Evolutionary conservation across 2,888 invertebrate genomes (phyloP).

Genomic region (Malacosoma neustria): DNA sequence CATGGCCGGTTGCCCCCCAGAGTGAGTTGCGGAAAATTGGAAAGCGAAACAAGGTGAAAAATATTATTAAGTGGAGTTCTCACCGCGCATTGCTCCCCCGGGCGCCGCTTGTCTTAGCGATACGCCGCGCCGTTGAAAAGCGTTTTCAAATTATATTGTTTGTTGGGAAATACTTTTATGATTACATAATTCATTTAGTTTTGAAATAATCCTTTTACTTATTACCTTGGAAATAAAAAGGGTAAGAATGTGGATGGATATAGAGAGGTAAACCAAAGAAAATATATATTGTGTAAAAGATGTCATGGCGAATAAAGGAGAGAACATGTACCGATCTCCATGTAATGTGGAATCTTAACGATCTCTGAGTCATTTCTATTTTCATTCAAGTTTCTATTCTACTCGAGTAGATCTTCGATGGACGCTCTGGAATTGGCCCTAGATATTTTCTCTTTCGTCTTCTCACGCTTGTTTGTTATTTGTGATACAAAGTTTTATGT

Average conservation of each 20-base stretch:
- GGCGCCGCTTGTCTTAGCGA: constrained; percentile 17
- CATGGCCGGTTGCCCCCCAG: constrained; percentile 70
- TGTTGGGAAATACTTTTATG: not conserved
- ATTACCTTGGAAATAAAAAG: not conserved
- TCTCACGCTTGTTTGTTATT: too few species aligned
- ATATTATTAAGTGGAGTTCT: constrained; percentile 68
- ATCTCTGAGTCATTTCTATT: too few species aligned
- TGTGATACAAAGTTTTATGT: too few species aligned
- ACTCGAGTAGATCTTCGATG: too few species aligned
- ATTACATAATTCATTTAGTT: constrained; percentile 1
- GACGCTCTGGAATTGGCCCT: too few species aligned
- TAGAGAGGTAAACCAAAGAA: not conserved
- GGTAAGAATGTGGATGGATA: not conserved
- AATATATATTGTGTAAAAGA: too few species aligned
- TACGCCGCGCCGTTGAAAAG: constrained; percentile 1
- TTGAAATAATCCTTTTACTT: not conserved
- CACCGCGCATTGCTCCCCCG: constrained; percentile 20
- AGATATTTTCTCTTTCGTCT: too few species aligned
- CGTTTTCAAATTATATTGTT: not conserved
- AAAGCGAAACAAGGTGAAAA: constrained; percentile 75
- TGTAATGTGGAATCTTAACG: too few species aligned
- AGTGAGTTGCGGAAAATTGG: constrained; percentile 75
- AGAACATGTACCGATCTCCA: too few species aligned
- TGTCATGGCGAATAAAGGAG: too few species aligned
- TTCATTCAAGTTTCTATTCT: too few species aligned